Base-by-base conservation (phyloP, 2,797 vertebrate species). In the Telmatherina bonti region DNA sequence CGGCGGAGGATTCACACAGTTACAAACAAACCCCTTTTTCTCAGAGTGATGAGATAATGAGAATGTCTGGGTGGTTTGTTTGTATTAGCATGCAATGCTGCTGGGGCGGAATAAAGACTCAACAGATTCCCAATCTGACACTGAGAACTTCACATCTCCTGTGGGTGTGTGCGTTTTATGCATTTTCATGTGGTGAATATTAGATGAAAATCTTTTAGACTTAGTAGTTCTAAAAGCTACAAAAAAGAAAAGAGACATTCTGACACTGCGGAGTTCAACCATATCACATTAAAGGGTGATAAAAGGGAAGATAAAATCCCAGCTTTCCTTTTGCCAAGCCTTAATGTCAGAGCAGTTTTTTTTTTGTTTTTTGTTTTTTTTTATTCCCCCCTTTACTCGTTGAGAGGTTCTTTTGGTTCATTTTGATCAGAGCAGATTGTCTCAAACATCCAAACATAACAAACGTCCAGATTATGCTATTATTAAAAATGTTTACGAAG, bases 11-110 rank as follows among this genome's bases (percentile, higher is more conserved):
- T 69, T 78, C 67, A 1, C 63, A 72, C 74, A 12, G 57, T 35
- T 54, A 33, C 70, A 72, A 71, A 73, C 27, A 38, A 68, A 20
- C 49, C 51, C 22, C 22, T 60, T 70, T 86, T 70, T 86, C 41
- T 72, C 72, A 75, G 78, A 81, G 58, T 6, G 63, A 31, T 9
- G 27, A 62, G 75, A 72, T 81, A 81, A 85, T 67, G 76, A 82
- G 74, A 47, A 73, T 3, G 57, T 45, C 43, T 18, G 41, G 15
- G 22, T 16, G 15, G 2, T 66, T 69, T 78, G 55, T 59, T 59
- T 63, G 36, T 72, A 18, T 83, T 75, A 70, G 71, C 55, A 66
- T 68, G 13, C 4, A 11, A 62, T 51, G 54, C 51, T 61, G 56
- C 43, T 15, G 1, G 16, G 24, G 43, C 24, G 55, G 56, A 81